Evolutionary conservation across 1,140 invertebrate genomes (phyloP), one percentile per base, ranked within the genome.

Genomic region (Acromyrmex echinatior): DNA sequence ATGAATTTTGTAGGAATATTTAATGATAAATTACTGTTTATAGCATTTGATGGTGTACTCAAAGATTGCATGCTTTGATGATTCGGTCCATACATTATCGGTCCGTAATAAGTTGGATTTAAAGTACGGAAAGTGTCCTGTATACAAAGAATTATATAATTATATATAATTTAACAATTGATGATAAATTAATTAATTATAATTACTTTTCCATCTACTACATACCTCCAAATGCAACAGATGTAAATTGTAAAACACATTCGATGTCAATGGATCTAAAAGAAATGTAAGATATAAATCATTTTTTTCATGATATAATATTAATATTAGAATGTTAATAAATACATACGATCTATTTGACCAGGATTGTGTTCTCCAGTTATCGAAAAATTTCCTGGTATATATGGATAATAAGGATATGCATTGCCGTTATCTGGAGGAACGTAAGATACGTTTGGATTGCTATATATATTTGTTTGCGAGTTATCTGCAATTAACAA

Each of bases 211-310:
- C 45, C 28, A 51, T 88, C 62, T 62, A 76, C 53, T 66, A 60
- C 70, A 56, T 87, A 87, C 58, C 81, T 87, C 87, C 86, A 92
- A 9, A 12, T 45, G 62, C 77, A 56, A 51, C 39, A 97, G 93
- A 89, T 97, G 97, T 88, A 97, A 93, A 93, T 97, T 97, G 94
- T 96, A 97, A 92, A 96, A 97, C 90, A 96, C 97, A 78, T 96
- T 96, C 60, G 97, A 92, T 12, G 97, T 97, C 45, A 94, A 92
- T 63, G 97, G 93, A 93, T 97, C 96, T 97, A 92, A 3, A 93
- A 82, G 35, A 85, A 88, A 87, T 3, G 60, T n/a, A 82, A 56
- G 16, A 51, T 51, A 51, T 14, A 51, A 51, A 51, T 51, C 14
- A 51, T 16, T 91, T 96, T 95, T 70, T 92, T 92, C 0, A 28